A percentile compares a stretch with the other conserved stretches of the same genome.
phyloP scores from a whole-genome alignment of 1,140 invertebrate genomes.

The Aphis gossypii region DNA sequence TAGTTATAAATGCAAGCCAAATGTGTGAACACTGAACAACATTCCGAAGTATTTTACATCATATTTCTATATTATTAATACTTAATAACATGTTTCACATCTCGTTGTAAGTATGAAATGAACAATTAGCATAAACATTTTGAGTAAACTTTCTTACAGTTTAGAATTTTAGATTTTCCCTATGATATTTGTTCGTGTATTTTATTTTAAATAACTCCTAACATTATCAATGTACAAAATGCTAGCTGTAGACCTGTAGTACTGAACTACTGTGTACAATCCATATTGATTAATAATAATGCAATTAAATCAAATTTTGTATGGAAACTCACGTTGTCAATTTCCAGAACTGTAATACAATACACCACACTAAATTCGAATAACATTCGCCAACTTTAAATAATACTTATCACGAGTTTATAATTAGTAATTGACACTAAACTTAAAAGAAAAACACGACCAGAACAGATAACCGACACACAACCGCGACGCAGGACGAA shows the following conservation, averaged over 20 bases:
- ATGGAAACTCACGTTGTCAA: neutral
- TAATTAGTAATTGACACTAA: neutral
- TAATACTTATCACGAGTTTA: neutral
- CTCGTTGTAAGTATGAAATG: neutral
- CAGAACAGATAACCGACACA: neutral
- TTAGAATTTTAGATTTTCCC: neutral
- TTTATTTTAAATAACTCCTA: neutral
- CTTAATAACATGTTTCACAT: neutral
- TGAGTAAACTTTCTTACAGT: neutral
- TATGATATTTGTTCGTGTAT: neutral
- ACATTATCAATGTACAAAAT: neutral
- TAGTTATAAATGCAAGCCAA: neutral
- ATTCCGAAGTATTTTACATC: neutral
- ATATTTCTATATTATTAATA: neutral
- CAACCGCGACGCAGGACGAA: conserved; percentile 38
- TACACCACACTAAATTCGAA: neutral
- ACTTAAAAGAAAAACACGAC: neutral
- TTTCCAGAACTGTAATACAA: neutral
- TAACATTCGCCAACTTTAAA: neutral
- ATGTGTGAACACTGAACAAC: neutral
- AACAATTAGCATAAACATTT: neutral
- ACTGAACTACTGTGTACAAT: neutral
- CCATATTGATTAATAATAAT: neutral
- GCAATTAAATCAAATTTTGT: neutral
- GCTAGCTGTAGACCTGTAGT: no score